Conservation (phyloP, 2,888 invertebrate species). For the Leptinotarsa tumamoca region DNA sequence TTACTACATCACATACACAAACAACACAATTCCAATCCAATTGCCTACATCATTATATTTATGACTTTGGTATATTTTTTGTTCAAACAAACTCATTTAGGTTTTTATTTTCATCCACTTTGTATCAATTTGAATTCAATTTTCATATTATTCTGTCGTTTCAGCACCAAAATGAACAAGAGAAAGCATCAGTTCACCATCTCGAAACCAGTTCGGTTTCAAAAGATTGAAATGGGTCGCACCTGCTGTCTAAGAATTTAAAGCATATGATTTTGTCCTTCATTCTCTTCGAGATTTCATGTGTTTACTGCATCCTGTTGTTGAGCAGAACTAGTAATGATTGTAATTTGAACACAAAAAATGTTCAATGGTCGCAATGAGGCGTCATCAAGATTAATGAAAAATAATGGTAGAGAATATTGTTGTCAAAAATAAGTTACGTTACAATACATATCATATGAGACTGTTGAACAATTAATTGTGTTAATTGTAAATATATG, state of each 20-base stretch:
- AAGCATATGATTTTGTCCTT: conserved; percentile 39
- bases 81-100: background rate
- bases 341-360: conserved; percentile 23
- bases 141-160: background rate
- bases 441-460: too few species aligned
- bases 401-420: conserved; percentile 1
- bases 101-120: background rate
- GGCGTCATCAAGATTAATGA: conserved; percentile 1
- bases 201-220: conserved; percentile 47
- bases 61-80: background rate
- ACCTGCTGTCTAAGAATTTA: conserved; percentile 59
- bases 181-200: conserved; percentile 35
- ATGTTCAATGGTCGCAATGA: background rate
- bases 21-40: too few species aligned
- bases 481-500: too few species aligned
- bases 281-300: conserved; percentile 38
- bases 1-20: too few species aligned
- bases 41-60: too few species aligned
- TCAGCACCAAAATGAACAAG: conserved; percentile 10
- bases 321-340: conserved; percentile 26
- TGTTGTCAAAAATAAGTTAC: background rate
- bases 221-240: conserved; percentile 55
- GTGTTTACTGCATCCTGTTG: conserved; percentile 39
- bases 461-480: too few species aligned
- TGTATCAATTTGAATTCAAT: background rate